A percentile compares a stretch with the other conserved stretches of the same genome.
phyloP scores from a whole-genome alignment of 37 sponge, comb jelly and placozoan genomes.

The Cladorhizidae sp. region DNA sequence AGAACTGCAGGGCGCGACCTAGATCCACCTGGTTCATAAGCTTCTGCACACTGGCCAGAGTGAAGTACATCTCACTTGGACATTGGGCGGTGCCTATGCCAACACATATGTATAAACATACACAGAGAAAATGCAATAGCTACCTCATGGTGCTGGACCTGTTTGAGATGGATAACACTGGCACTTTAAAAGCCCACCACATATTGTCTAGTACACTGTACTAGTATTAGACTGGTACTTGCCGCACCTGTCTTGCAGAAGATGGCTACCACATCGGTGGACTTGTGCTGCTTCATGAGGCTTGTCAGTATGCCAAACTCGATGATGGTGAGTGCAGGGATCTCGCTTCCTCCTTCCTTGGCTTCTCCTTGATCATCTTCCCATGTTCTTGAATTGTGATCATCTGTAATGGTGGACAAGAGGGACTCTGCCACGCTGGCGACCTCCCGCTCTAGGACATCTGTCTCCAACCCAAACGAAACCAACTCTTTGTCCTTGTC shows the following conservation, averaged over 20 bases:
- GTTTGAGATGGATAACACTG: neutral
- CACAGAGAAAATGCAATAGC: too few relatives aligned
- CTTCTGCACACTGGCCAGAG: neutral
- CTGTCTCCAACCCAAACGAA: neutral
- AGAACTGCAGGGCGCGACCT: neutral
- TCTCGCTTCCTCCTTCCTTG: neutral
- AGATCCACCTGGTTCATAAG: neutral
- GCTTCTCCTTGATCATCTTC: neutral
- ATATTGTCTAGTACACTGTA: too few relatives aligned
- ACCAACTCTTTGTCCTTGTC: neutral
- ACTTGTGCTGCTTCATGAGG: neutral
- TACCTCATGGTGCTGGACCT: neutral
- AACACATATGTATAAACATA: too few relatives aligned
- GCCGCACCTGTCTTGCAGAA: slow-evolving; percentile 10
- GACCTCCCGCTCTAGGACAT: neutral
- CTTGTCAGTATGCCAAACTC: neutral
- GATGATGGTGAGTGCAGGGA: slow-evolving; percentile 1
- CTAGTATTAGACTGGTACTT: too few relatives aligned
- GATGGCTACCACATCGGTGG: neutral
- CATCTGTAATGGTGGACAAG: neutral
- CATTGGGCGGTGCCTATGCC: neutral
- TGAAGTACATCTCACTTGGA: neutral
- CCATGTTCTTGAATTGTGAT: neutral
- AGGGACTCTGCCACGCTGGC: neutral
- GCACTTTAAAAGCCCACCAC: too few relatives aligned